A percentile compares a stretch with the other conserved stretches of the same genome.
Conservation (phyloP, 2,797 vertebrate genomes). For the Danio aesculapii region DNA sequence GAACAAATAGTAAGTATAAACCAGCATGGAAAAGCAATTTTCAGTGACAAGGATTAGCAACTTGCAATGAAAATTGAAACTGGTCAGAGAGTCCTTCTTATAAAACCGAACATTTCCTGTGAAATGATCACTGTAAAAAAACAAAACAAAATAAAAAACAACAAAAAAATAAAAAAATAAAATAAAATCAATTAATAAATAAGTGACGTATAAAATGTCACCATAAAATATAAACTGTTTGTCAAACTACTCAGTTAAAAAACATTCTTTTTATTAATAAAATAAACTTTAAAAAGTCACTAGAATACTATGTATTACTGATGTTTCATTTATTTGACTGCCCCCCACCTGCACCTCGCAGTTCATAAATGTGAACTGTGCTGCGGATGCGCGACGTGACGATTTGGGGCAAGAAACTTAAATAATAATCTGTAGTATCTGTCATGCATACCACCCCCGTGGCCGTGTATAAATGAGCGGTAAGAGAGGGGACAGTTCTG, state of each 20-base stretch:
- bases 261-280: background rate
- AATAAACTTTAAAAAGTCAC: background rate
- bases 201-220: background rate
- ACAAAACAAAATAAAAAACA: no score
- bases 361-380: constrained; percentile 20
- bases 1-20: constrained; percentile 82
- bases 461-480: constrained; percentile 71
- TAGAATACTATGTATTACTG: background rate
- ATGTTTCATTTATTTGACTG: background rate
- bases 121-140: background rate
- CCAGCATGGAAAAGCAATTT: constrained; percentile 69
- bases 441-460: constrained; percentile 68
- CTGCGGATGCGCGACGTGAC: constrained; percentile 40
- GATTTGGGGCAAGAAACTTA: constrained; percentile 62
- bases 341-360: background rate
- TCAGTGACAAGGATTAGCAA: constrained; percentile 72
- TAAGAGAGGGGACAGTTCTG: constrained; percentile 70
- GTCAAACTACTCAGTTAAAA: background rate
- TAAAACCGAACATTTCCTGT: constrained; percentile 35
- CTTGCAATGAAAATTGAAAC: constrained; percentile 64
- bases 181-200: background rate
- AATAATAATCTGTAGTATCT: constrained; percentile 69
- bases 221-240: no score
- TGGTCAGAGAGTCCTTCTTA: constrained; percentile 44
- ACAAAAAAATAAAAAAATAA: background rate